Evolutionary conservation across 2,797 vertebrate species (phyloP), one percentile per base, ranked within the genome.

Genomic region (Clarias platycephalus): DNA sequence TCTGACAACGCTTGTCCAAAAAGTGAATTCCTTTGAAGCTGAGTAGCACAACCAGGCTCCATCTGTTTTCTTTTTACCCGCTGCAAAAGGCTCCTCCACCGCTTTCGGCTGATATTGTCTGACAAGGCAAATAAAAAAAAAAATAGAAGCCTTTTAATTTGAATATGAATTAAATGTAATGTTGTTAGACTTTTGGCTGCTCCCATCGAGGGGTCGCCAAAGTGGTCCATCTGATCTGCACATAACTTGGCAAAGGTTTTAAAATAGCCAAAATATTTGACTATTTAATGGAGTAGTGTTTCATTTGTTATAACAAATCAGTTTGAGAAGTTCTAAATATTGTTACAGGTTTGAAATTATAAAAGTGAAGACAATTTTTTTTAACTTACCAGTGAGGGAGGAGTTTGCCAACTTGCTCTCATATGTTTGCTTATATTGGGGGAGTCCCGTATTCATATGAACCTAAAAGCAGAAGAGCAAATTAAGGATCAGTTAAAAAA

Each of bases 1-100:
- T 90, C 37, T 20, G 94, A 91, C 83, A 97, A 90, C 34, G 94
- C 93, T 85, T 93, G 93, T 80, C 95, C 94, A 90, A 96, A 97
- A 10, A 96, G 89, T 4, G 90, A 8, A 0, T 88, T 85, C 87
- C 93, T 94, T 81, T 90, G 31, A 53, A 92, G 89, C 0, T 71
- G 81, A 20, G 79, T 91, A 20, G 90, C 67, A 83, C 91, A 90
- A 55, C 91, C 93, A 5, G 94, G 89, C 0, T 72, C 88, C 74
- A 92, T 80, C 67, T 90, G 92, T 72, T 89, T 92, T 87, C 87
- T 94, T 72, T 92, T 91, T 83, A 95, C 95, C 15, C 94, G 92
- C 90, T 94, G 94, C 0, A 94, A 90, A 83, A 95, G 70, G 44
- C 91, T 93, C 79, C 91, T 95, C 93, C 94, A 96, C 85, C 92